Base-by-base conservation (phyloP, 2,797 vertebrate species). In the Acanthurus lineatus region DNA sequence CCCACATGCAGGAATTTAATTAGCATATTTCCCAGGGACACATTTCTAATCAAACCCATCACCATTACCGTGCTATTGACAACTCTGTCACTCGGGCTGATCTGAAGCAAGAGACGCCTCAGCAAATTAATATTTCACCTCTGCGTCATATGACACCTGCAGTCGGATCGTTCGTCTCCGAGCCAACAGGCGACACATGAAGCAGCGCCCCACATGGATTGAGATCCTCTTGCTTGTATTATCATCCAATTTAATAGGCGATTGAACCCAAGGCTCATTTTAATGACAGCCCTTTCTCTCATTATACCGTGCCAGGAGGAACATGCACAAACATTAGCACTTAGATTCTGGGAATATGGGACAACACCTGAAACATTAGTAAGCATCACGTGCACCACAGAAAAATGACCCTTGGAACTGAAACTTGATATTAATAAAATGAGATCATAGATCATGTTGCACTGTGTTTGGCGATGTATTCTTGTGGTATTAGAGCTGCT, bases 211-310 rank as follows among this genome's bases (percentile, higher is more conserved):
- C 51, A 16, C 22, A 17, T 56, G 79, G 62, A 72, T 32, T 20
- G 28, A 87, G 58, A 62, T 61, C 64, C 81, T 80, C 77, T 86
- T 59, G 60, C 88, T 86, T 77, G 68, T 79, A 40, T 92, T 85
- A 90, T 88, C 69, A 87, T 79, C 82, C 81, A 89, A 88, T 93
- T 91, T 90, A 90, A 87, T 83, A 88, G 83, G 69, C 69, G 76
- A 89, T 86, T 91, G 79, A 89, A 85, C 85, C 82, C 12, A 70
- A 69, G 70, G 70, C 80, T 79, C 52, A 69, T 82, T 83, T 85
- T 77, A 85, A 89, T 70, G 87, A 84, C 82, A 77, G 77, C 63
- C 65, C 67, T 77, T 70, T 65, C 47, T 73, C 86, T 88, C 77
- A 88, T 91, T 88, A 83, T 9, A 38, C 65, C 0, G 17, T 82